These are phyloP conservation scores for Hippocampus kuda DNA, from an alignment of 2,797 vertebrate genomes.

Conservation along the genomic window DNA sequence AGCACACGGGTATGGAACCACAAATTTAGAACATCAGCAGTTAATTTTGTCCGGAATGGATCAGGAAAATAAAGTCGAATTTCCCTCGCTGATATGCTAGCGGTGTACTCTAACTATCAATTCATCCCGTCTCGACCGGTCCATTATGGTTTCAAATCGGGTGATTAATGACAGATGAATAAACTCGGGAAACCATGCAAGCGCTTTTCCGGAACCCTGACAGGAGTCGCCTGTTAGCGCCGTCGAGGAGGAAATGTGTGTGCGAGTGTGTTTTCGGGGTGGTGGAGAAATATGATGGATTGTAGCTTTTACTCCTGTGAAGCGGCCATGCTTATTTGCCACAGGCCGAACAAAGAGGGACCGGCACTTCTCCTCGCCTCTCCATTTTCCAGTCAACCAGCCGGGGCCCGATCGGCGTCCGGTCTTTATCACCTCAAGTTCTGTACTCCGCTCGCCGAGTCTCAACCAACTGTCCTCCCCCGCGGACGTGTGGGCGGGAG, in stretches of 20 bases:
- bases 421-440: slow-evolving; percentile 1
- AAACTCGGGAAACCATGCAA: neutral
- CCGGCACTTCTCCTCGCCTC: slow-evolving; percentile 21
- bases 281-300: slow-evolving; percentile 29
- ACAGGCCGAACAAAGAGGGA: slow-evolving; percentile 16
- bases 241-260: neutral
- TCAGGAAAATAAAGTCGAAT: too few species aligned
- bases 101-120: neutral
- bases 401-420: neutral
- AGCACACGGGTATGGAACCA: too few species aligned
- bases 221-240: neutral
- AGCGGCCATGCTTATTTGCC: slow-evolving; percentile 11
- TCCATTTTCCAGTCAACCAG: slow-evolving; percentile 22
- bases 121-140: neutral
- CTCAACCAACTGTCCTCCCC: slow-evolving; percentile 13
- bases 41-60: too few species aligned
- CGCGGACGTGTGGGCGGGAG: slow-evolving; percentile 32
- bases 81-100: neutral
- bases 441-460: slow-evolving; percentile 9
- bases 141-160: neutral
- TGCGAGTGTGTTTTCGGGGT: neutral
- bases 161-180: neutral
- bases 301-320: slow-evolving; percentile 24
- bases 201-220: neutral
- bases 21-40: too few species aligned